These are phyloP conservation scores for Cremastobaeus sp. DNA, from an alignment of 2,888 invertebrate species.

Conservation along the genomic window DNA sequence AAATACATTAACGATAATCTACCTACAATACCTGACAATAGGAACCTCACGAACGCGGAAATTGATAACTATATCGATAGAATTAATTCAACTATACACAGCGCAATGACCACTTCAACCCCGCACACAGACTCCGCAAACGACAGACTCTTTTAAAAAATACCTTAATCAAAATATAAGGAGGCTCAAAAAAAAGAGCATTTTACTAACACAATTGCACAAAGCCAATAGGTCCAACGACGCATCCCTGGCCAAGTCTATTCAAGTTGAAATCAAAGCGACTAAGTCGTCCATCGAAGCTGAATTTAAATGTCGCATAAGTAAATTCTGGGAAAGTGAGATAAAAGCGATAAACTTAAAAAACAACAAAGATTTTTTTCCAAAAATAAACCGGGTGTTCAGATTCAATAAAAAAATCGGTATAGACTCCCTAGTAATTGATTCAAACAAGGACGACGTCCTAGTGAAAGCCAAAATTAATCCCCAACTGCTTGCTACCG, in stretches of 20 bases:
- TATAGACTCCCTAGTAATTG: too few species aligned
- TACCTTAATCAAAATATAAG: conserved; percentile 5
- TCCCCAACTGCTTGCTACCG: too few species aligned
- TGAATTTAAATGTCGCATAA: background rate
- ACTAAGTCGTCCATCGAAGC: background rate
- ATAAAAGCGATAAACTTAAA: too few species aligned
- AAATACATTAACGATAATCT: background rate
- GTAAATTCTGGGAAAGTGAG: too few species aligned
- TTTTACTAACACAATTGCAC: conserved; percentile 13
- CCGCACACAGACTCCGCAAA: background rate
- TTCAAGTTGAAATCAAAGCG: background rate
- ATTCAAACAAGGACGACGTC: too few species aligned
- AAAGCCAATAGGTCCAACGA: background rate
- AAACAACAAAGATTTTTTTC: too few species aligned
- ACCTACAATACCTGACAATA: background rate
- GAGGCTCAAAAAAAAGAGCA: background rate
- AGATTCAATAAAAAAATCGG: too few species aligned
- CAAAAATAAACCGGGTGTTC: too few species aligned
- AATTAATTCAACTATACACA: background rate
- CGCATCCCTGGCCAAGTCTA: background rate
- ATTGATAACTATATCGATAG: conserved; percentile 6
- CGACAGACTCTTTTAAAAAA: conserved; percentile 3
- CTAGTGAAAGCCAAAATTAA: too few species aligned
- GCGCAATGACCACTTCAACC: background rate
- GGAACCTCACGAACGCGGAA: conserved; percentile 16